These are phyloP conservation scores for Horisme vitalbata DNA, from an alignment of 2,888 invertebrate species.

Conservation along the genomic window DNA sequence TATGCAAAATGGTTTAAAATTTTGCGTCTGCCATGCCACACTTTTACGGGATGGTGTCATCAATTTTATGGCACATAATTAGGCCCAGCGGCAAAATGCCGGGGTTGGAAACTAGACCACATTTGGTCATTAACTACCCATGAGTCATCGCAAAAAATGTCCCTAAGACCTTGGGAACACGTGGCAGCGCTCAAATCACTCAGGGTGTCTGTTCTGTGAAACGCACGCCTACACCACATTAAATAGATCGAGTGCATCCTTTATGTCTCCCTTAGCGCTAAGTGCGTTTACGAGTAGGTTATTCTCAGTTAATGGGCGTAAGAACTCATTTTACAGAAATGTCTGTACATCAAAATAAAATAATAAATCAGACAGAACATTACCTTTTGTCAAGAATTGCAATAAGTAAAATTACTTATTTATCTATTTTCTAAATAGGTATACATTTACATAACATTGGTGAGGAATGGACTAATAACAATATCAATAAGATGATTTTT, in stretches of 20 bases:
- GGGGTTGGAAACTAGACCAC: slow-evolving; percentile 27
- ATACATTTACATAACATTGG: too few species aligned
- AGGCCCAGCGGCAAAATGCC: slow-evolving; percentile 1
- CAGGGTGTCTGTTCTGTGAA: slow-evolving; percentile 28
- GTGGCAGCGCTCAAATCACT: slow-evolving; percentile 38
- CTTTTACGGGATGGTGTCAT: background rate
- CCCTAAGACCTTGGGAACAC: slow-evolving; percentile 34
- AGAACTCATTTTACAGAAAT: slow-evolving; percentile 4
- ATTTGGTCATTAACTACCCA: slow-evolving; percentile 32
- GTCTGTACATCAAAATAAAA: slow-evolving; percentile 11
- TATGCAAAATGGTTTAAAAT: too few species aligned
- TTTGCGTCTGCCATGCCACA: too few species aligned
- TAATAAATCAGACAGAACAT: too few species aligned
- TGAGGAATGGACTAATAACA: too few species aligned
- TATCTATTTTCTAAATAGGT: too few species aligned
- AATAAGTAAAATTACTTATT: too few species aligned
- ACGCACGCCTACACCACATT: slow-evolving; percentile 63
- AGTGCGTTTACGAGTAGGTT: slow-evolving; percentile 74
- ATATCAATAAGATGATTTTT: too few species aligned
- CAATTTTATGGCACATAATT: slow-evolving; percentile 16
- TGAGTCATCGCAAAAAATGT: slow-evolving; percentile 31
- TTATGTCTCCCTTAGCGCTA: slow-evolving; percentile 70
- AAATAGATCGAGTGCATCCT: slow-evolving; percentile 73
- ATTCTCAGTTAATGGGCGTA: slow-evolving; percentile 46
- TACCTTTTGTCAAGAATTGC: too few species aligned